Base-by-base conservation (phyloP, 2,113 vertebrate species). In the Formicarius rufipectus region DNA sequence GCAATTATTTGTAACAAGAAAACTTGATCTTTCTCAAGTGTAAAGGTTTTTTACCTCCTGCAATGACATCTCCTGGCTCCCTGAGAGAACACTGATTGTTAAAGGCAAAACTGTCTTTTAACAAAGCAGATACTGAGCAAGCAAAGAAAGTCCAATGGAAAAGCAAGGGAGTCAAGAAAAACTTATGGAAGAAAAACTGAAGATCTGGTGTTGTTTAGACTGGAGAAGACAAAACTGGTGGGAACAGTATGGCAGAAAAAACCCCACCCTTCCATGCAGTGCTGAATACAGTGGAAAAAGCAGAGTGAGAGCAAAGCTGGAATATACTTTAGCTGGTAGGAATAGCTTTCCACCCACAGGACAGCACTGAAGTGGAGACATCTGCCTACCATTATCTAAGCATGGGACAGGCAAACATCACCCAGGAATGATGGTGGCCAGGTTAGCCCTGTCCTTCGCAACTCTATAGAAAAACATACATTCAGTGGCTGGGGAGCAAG, bases 261-360 rank as follows among this genome's bases (percentile, higher is more conserved):
- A 35, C 0, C 0, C 5, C 21, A n/a, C 8, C 6, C 17, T 44
- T 58, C 20, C 6, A 2, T 10, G 7, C 14, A 35, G 31, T 2
- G 1, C 11, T 28, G 49, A 87, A 35, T 52, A 17, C 3, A 75
- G 50, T 1, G 0, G 40, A 23, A 83, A 37, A 23, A 69, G 27
- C 42, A 84, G 30, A 50, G 44, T 0, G 1, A 68, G 35, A 72
- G 20, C 12, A 31, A 1, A 4, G 23, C 10, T n/a, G 12, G 8
- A 42, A 30, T 72, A 64, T 24, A 14, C 7, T 55, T 67, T 23
- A 75, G 21, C 9, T 78, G 8, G 25, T 23, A 66, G 5, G 6
- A 71, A 80, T 62, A 67, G 8, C 16, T 82, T 74, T 82, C 22
- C 44, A 72, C 4, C 7, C 30, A n/a, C 21, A 50, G 66, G 40